These are phyloP conservation scores for Nasonia vitripennis DNA, from an alignment of 1,140 invertebrate genomes.

Conservation along the genomic window DNA sequence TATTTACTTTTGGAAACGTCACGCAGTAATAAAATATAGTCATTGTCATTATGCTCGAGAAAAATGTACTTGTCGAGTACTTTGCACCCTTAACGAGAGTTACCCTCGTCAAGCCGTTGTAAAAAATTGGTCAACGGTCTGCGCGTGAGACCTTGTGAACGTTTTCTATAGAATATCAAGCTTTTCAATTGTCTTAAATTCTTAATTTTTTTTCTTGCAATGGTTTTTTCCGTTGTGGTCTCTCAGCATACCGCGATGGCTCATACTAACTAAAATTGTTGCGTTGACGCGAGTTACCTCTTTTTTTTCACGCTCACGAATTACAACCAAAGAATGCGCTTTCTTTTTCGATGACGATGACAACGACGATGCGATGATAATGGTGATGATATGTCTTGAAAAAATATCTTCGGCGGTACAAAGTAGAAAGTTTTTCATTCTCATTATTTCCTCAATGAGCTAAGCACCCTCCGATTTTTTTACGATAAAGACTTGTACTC, in stretches of 20 bases:
- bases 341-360: constrained; percentile 35
- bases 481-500: constrained; percentile 59
- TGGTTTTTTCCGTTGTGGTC: background rate
- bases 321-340: constrained; percentile 25
- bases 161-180: constrained; percentile 25
- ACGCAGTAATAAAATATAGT: constrained; percentile 73
- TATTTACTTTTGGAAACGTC: constrained; percentile 62
- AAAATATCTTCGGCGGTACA: constrained; percentile 52
- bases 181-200: constrained; percentile 18
- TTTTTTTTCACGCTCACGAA: background rate
- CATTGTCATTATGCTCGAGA: constrained; percentile 64
- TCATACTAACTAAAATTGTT: constrained; percentile 18
- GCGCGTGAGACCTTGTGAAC: constrained; percentile 49
- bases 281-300: background rate
- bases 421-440: constrained; percentile 53
- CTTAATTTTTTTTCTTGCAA: constrained; percentile 3
- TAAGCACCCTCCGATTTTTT: constrained; percentile 59
- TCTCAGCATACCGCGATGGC: background rate
- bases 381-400: constrained; percentile 54
- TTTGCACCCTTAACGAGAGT: constrained; percentile 43
- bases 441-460: constrained; percentile 53
- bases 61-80: constrained; percentile 56
- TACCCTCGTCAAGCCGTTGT: constrained; percentile 44
- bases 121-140: constrained; percentile 60
- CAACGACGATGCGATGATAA: constrained; percentile 21